Percentiles rank a stretch among this genome's conserved stretches.
Conservation (phyloP, 1,140 invertebrate genomes). For the Luehdorfia chinensis region DNA sequence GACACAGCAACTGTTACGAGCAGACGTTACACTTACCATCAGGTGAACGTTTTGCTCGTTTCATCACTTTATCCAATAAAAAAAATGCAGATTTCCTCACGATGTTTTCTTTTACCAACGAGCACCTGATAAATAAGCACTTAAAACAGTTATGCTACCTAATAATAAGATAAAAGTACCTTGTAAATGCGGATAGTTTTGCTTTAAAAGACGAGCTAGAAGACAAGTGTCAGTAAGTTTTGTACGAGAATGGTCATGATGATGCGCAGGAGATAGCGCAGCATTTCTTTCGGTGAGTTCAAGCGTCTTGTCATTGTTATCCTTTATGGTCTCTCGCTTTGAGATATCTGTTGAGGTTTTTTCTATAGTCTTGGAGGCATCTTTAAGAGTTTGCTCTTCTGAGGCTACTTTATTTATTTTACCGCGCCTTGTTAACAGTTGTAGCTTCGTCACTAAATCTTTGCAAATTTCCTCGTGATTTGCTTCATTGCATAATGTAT, state of each 20-base stretch:
- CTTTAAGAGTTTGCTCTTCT: slow-evolving; percentile 10
- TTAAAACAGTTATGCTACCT: too few species aligned
- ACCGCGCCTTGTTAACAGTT: slow-evolving; percentile 29
- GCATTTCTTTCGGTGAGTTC: too few species aligned
- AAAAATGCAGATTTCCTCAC: too few species aligned
- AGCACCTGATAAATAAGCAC: too few species aligned
- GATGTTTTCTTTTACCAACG: too few species aligned
- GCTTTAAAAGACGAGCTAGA: slow-evolving; percentile 43
- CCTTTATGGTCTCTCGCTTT: slow-evolving; percentile 27
- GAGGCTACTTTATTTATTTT: neutral
- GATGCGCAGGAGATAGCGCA: slow-evolving; percentile 1
- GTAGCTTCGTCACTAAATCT: slow-evolving; percentile 45
- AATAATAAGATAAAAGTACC: too few species aligned
- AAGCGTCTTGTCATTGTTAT: neutral
- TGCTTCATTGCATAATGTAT: slow-evolving; percentile 41
- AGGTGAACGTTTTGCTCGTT: too few species aligned
- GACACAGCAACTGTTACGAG: too few species aligned
- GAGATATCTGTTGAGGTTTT: slow-evolving; percentile 23
- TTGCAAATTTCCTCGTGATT: slow-evolving; percentile 43
- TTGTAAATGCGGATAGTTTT: slow-evolving; percentile 34
- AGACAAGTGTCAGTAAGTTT: slow-evolving; percentile 37
- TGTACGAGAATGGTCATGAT: slow-evolving; percentile 12
- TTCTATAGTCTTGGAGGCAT: slow-evolving; percentile 13
- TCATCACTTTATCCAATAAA: too few species aligned
- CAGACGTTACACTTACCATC: too few species aligned